Percentiles rank a stretch among this genome's conserved stretches.
Evolutionary conservation across 1,140 invertebrate genomes (phyloP).

Genomic region (Lamellibrachia luymesi): DNA sequence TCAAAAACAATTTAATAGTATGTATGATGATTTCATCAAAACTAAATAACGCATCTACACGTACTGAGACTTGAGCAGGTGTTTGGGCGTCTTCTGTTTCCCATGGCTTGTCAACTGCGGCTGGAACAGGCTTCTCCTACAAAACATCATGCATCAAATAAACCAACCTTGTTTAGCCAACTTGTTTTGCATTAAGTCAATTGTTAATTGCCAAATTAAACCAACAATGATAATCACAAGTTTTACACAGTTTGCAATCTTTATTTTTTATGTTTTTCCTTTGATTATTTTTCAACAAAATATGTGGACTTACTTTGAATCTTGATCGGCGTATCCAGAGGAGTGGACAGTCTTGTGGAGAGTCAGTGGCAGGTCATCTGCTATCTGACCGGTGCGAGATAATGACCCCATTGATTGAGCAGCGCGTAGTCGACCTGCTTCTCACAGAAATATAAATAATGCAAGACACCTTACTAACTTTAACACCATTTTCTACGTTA

Average conservation of each 20-base stretch:
- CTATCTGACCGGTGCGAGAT: constrained; percentile 29
- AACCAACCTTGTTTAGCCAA: background rate
- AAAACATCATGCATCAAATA: background rate
- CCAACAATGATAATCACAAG: background rate
- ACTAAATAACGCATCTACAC: background rate
- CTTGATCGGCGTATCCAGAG: constrained; percentile 48
- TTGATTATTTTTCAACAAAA: background rate
- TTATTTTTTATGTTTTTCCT: background rate
- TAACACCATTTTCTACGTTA: background rate
- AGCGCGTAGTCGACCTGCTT: background rate
- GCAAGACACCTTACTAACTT: background rate
- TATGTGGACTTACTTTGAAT: constrained; percentile 37
- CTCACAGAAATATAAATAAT: background rate
- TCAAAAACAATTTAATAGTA: no score
- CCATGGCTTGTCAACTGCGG: background rate
- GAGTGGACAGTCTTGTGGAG: constrained; percentile 52
- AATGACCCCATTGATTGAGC: constrained; percentile 16
- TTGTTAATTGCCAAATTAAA: background rate
- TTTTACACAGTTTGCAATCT: background rate
- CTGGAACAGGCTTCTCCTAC: background rate
- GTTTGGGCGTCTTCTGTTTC: background rate
- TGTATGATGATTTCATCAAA: no score
- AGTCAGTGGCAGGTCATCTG: constrained; percentile 46
- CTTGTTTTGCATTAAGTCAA: background rate
- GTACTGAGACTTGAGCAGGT: background rate